Evolutionary conservation across 1,140 invertebrate genomes (phyloP).

Genomic region (Leptopilina boulardi): DNA sequence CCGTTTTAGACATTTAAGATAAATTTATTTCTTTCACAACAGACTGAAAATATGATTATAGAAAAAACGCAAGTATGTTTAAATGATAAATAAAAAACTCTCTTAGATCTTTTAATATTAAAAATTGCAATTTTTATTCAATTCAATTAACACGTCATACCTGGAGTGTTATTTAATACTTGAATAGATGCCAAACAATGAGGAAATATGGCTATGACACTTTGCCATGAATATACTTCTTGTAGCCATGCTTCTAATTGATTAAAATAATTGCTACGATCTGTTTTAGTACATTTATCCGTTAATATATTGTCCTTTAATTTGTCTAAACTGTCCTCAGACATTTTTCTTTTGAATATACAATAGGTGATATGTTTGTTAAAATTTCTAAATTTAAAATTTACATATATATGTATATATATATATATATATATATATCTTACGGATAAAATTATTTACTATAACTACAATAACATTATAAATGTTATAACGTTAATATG

Average conservation of each 20-base stretch:
- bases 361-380: no score
- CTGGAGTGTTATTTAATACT: conserved; percentile 60
- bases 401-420: no score
- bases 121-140: conserved; percentile 34
- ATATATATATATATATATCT: no score
- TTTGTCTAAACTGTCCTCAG: conserved; percentile 40
- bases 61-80: conserved; percentile 13
- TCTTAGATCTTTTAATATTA: conserved; percentile 37
- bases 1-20: no score
- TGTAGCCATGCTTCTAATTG: conserved; percentile 76
- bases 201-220: conserved; percentile 73
- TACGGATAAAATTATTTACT: no score
- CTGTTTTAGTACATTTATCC: conserved; percentile 46
- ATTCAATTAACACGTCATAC: conserved; percentile 52
- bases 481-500: no score
- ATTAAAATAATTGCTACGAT: conserved; percentile 73
- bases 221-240: conserved; percentile 76
- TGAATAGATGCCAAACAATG: conserved; percentile 74
- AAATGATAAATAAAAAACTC: neutral
- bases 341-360: conserved; percentile 33
- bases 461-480: no score
- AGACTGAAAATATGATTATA: no score
- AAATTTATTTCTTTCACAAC: no score
- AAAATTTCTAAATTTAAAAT: no score
- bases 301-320: conserved; percentile 2